These are phyloP conservation scores for Propithecus perrieri DNA, from an alignment of 2,797 vertebrate species.

Conservation along the genomic window DNA sequence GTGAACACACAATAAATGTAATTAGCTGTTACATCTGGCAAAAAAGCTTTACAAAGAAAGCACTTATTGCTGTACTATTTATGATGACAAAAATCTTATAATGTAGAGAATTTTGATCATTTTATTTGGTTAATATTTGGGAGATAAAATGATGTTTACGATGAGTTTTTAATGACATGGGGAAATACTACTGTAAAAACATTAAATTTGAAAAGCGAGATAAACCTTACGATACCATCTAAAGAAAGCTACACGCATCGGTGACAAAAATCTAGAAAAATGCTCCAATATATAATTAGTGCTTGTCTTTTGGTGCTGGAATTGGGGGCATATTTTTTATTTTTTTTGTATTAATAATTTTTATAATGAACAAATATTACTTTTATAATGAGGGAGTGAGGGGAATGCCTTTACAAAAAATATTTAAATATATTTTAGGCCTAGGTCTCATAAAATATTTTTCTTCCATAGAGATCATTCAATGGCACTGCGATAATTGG, in stretches of 20 bases:
- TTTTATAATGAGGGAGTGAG: not conserved
- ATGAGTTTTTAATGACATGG: not conserved
- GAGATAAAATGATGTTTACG: not conserved
- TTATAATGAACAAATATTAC: not conserved
- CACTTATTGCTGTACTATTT: not conserved
- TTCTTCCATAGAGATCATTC: not conserved
- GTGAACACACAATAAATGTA: not conserved
- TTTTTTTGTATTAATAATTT: not conserved
- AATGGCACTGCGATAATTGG: not conserved
- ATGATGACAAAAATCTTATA: not conserved
- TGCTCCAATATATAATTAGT: accelerated
- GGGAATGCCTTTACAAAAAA: not conserved
- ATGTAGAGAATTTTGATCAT: not conserved
- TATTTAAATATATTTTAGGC: not conserved
- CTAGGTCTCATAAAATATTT: not conserved
- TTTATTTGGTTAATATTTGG: not conserved
- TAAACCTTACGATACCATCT: not conserved
- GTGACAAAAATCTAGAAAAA: not conserved
- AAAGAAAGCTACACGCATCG: not conserved
- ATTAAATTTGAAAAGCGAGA: not conserved
- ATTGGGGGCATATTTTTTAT: accelerated
- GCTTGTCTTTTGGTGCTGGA: not conserved
- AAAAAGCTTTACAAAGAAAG: not conserved
- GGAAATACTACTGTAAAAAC: not conserved
- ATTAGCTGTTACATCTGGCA: not conserved